Evolutionary conservation across 2,888 invertebrate genomes (phyloP), one percentile per base, ranked within the genome.

Genomic region (Listrodromus nycthemerus): DNA sequence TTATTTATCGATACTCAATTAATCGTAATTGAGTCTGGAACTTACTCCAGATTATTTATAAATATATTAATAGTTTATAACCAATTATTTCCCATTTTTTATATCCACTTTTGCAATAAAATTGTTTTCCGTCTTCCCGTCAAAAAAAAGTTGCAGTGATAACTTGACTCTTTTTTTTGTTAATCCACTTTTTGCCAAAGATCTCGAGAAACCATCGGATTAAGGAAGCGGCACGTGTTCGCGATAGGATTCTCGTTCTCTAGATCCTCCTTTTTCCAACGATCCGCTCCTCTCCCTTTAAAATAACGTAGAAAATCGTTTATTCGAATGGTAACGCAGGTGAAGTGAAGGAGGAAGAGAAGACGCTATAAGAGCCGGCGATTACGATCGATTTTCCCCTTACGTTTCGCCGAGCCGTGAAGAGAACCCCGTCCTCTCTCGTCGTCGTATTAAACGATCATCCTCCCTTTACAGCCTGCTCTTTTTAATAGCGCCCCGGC

Each of bases 391-490:
- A 84, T 79, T 82, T 81, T 82, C 63, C 77, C 69, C 63, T 80
- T 24, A 61, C 63, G 24, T 65, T 79, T 79, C n/a, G 66, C 52
- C 52, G 69, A 67, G 69, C 45, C 52, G 30, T 52, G 63, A 79
- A 65, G 79, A 82, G 58, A n/a, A 27, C 45, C n/a, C 45, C 19
- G 48, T 61, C 61, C 41, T 74, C 75, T 58, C 58, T 74, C 63
- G 61, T 65, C 80, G 70, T 84, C 74, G 75, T 76, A 84, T 84
- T 84, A 84, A 84, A 84, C 75, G 84, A 84, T 84, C 84, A 79
- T 79, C 75, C 77, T 58, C 37, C 52, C 69, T 77, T 77, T 78
- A 77, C 63, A 80, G 48, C 50, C 63, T 78, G 77, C 74, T 74
- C 77, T 80, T 84, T 84, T 84, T 84, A 84, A 84, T 80, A 82